Percentiles rank a stretch among this genome's conserved stretches.
Conservation (phyloP, 2,113 vertebrate genomes). For the Peromyscus leucopus region DNA sequence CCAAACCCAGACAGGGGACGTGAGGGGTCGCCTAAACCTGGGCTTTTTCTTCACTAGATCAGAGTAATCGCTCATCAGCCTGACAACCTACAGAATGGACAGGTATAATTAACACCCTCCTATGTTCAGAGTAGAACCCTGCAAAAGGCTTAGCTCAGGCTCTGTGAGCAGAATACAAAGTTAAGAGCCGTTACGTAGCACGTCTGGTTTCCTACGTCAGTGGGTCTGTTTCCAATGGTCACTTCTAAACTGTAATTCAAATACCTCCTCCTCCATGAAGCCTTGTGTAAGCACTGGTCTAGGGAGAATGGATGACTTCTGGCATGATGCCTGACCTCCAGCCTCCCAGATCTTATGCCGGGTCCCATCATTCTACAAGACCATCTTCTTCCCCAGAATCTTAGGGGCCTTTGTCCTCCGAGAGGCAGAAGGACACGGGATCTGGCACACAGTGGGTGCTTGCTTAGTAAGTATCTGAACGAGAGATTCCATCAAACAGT, state of each 20-base stretch:
- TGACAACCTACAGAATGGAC: not conserved
- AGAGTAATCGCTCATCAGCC: not conserved
- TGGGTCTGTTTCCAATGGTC: not conserved
- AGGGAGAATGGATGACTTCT: not conserved
- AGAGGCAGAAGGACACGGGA: not conserved
- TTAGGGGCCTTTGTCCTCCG: not conserved
- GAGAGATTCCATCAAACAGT: not conserved
- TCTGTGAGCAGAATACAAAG: not conserved
- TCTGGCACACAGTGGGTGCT: not conserved
- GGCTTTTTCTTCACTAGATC: not conserved
- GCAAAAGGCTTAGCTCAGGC: not conserved
- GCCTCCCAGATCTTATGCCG: not conserved
- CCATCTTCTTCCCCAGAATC: not conserved
- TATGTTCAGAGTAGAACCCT: not conserved
- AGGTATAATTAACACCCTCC: not conserved
- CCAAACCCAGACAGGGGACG: not conserved
- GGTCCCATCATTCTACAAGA: not conserved
- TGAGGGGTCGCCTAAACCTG: not conserved
- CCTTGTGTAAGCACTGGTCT: not conserved
- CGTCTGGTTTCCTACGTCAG: not conserved
- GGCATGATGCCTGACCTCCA: not conserved
- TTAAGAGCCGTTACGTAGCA: rapidly evolving
- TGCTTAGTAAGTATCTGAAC: not conserved
- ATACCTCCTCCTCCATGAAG: not conserved
- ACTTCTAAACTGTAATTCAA: not conserved